A percentile compares a stretch with the other conserved stretches of the same genome.
phyloP scores from a whole-genome alignment of 2,888 invertebrate genomes.

The Tenodera sinensis region DNA sequence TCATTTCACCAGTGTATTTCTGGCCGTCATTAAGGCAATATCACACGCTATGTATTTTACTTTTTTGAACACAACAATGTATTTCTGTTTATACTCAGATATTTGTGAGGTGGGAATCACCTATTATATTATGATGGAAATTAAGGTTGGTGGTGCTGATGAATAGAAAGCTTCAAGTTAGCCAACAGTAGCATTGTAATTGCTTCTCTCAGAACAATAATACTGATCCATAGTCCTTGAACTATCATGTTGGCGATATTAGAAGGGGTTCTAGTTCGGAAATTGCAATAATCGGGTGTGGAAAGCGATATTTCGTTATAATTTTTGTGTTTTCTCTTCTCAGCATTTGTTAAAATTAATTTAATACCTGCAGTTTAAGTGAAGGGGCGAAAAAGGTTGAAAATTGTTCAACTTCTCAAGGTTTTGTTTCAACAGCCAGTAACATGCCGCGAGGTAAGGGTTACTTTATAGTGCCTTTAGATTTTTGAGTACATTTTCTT shows the following conservation, averaged over 20 bases:
- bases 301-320: background rate
- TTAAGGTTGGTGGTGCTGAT: background rate
- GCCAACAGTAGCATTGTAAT: background rate
- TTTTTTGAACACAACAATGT: no score
- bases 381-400: background rate
- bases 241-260: background rate
- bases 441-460: background rate
- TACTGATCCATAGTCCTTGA: background rate
- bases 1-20: no score
- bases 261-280: background rate
- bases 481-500: no score
- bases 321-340: conserved; percentile 21
- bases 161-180: background rate
- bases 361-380: background rate
- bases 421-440: background rate
- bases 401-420: background rate
- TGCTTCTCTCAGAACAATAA: background rate
- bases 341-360: background rate
- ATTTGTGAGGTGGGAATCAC: no score
- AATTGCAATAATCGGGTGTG: background rate
- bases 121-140: no score
- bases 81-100: no score
- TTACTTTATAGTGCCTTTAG: background rate
- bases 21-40: no score
- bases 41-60: no score